Base-by-base conservation (phyloP, 2,888 invertebrate genomes). In the Achlya flavicornis region DNA sequence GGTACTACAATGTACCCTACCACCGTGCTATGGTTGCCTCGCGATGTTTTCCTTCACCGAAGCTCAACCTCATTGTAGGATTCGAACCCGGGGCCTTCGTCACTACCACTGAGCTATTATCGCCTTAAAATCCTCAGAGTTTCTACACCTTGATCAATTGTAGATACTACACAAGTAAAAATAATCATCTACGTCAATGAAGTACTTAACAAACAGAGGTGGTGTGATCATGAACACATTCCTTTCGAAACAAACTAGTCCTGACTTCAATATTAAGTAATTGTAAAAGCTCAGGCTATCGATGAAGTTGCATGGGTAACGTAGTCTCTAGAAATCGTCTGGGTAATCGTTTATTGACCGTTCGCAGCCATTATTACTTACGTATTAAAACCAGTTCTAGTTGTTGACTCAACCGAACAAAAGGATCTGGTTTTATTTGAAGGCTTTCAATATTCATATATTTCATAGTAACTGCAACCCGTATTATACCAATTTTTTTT, bases 381-480 rank as follows among this genome's bases (percentile, higher is more conserved):
- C 80, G 78, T 76, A 75, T 71, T 65, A 63, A 80, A 84, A 84
- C 84, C 81, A 72, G 84, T 84, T 83, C 76, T 77, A 74, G 71
- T 41, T 78, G 79, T 84, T 83, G 79, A 80, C 75, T 83, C 80
- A 82, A 77, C 74, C 72, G 65, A 65, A 76, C 78, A 79, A 79
- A 76, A 76, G 74, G 76, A 75, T 73, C 67, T 68, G 65, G 62
- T 72, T 67, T 61, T n/a, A 19, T 53, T 53, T 10, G 10, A 53
- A 19, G 19, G 1, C 48, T 48, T 16, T 48, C 4, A 53, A 19
- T 53, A 53, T 53, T 53, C 10, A 19, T 16, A 19, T 26, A 19
- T 12, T 41, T 41, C 41, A 41, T 41, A 41, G 41, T 4, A 41
- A 41, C 41, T 41, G 12, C 41, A 41, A 12, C 12, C 11, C 12